Evolutionary conservation across 2,113 vertebrate genomes (phyloP).

Genomic region (Oncorhynchus kisutch): DNA sequence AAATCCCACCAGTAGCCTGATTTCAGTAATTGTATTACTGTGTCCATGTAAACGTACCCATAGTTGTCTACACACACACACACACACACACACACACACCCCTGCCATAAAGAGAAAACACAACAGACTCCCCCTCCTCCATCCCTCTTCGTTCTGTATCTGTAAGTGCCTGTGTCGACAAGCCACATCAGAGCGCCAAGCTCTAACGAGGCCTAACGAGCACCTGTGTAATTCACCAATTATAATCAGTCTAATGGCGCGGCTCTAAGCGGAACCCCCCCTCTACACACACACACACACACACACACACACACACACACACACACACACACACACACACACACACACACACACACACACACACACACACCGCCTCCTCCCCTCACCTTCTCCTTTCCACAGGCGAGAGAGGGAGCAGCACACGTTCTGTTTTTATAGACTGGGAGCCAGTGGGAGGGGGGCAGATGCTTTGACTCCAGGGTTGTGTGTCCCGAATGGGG

Average conservation of each 20-base stretch:
- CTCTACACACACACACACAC: too few species aligned
- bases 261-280: background rate
- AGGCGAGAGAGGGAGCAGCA: background rate
- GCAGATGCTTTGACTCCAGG: too few species aligned
- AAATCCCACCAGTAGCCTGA: too few species aligned
- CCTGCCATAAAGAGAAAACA: background rate
- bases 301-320: too few species aligned
- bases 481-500: too few species aligned
- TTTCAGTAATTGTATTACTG: too few species aligned
- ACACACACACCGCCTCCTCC: background rate
- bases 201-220: conserved; percentile 33
- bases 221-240: conserved; percentile 40
- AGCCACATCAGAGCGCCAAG: conserved; percentile 17
- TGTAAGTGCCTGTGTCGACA: conserved; percentile 4
- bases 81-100: background rate
- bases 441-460: too few species aligned
- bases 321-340: too few species aligned
- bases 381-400: background rate
- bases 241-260: conserved; percentile 37
- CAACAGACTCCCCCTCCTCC: background rate
- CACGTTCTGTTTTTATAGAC: too few species aligned
- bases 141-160: background rate
- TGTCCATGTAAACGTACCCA: too few species aligned
- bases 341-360: too few species aligned
- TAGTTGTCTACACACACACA: background rate